Conservation (phyloP, 1,140 invertebrate genomes). For the Drosophila pectinifera region DNA sequence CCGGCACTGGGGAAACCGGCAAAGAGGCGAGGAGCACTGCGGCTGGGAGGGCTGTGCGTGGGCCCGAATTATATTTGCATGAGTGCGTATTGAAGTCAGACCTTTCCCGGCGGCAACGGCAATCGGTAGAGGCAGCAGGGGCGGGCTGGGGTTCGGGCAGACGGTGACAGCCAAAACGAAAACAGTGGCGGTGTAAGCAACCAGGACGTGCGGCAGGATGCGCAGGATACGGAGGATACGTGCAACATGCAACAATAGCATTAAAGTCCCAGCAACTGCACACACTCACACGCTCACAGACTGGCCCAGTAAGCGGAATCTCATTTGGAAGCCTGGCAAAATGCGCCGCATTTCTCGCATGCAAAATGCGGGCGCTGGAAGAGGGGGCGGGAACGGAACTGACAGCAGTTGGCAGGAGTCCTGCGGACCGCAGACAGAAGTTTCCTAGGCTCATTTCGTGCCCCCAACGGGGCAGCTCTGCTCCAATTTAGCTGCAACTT, state of each 20-base stretch:
- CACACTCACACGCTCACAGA: constrained; percentile 1
- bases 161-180: constrained; percentile 56
- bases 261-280: constrained; percentile 37
- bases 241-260: constrained; percentile 71
- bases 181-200: constrained; percentile 64
- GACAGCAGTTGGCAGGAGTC: constrained; percentile 25
- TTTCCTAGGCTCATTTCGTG: constrained; percentile 48
- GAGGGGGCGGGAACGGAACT: neutral
- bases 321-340: constrained; percentile 56
- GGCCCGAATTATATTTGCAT: constrained; percentile 70
- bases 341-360: constrained; percentile 50
- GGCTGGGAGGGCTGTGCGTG: constrained; percentile 33
- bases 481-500: constrained; percentile 32
- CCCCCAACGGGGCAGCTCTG: constrained; percentile 3
- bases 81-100: constrained; percentile 71
- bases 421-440: constrained; percentile 16
- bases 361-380: constrained; percentile 20
- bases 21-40: constrained; percentile 4
- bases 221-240: constrained; percentile 28
- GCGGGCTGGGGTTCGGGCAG: constrained; percentile 25
- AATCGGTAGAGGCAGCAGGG: constrained; percentile 1
- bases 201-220: constrained; percentile 45
- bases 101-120: constrained; percentile 9
- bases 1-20: constrained; percentile 1
- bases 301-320: constrained; percentile 37